These are phyloP conservation scores for Propsilocerus akamusi DNA, from an alignment of 1,140 invertebrate genomes.

Conservation along the genomic window DNA sequence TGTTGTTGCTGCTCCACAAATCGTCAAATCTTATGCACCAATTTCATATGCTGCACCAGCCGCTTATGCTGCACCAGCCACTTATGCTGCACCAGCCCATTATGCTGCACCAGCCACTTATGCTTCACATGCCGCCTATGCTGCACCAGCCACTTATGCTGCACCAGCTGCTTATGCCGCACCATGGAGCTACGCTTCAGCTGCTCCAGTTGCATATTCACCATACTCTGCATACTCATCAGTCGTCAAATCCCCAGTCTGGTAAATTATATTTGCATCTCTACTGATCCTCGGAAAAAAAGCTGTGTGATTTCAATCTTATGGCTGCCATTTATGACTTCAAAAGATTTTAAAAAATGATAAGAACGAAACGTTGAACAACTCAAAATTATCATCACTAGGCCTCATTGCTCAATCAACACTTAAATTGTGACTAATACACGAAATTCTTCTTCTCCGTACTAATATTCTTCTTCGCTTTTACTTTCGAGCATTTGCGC, in stretches of 20 bases:
- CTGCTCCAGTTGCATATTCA: too few relatives aligned
- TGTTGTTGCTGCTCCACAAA: constrained; percentile 13
- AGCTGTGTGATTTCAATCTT: constrained; percentile 1
- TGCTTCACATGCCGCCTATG: constrained; percentile 4
- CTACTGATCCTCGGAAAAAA: background rate
- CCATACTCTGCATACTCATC: too few relatives aligned
- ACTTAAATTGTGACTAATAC: background rate
- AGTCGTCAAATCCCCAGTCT: constrained; percentile 1
- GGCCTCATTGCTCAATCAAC: background rate
- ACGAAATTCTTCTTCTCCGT: too few relatives aligned
- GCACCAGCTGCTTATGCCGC: background rate
- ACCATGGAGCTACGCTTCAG: background rate
- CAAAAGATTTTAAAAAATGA: background rate
- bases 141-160: constrained; percentile 2
- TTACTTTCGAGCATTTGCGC: background rate
- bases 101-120: constrained; percentile 14
- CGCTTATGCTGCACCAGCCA: constrained; percentile 16
- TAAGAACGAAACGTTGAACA: background rate
- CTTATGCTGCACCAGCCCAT: constrained; percentile 22
- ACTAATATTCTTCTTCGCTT: too few relatives aligned
- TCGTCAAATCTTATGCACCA: constrained; percentile 9
- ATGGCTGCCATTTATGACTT: background rate
- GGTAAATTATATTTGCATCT: background rate
- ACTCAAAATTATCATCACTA: background rate
- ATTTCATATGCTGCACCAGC: constrained; percentile 19